A percentile compares a stretch with the other conserved stretches of the same genome.
phyloP scores from a whole-genome alignment of 1,140 invertebrate genomes.

The Megalopta genalis region DNA sequence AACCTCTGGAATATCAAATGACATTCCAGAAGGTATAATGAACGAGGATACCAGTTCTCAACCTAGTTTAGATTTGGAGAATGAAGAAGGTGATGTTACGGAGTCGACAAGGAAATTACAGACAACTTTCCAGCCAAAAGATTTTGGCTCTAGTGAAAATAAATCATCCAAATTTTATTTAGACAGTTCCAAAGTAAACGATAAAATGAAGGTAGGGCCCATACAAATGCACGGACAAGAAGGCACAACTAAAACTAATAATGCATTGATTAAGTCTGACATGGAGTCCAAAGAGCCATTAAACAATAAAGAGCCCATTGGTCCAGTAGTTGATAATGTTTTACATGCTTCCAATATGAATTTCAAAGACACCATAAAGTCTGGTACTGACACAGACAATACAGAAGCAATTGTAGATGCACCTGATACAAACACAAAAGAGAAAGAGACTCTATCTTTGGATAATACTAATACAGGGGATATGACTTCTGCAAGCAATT shows the following conservation, averaged over 20 bases:
- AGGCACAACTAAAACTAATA: slow-evolving; percentile 14
- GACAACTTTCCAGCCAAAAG: slow-evolving; percentile 77
- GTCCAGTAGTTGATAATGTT: slow-evolving; percentile 40
- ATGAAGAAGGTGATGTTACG: slow-evolving; percentile 65
- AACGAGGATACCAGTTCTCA: slow-evolving; percentile 78
- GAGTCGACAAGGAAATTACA: slow-evolving; percentile 71
- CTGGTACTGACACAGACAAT: not conserved
- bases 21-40: slow-evolving; percentile 75
- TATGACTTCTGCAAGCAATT: not conserved
- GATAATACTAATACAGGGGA: not conserved
- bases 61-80: slow-evolving; percentile 74
- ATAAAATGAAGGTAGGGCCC: slow-evolving; percentile 25
- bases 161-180: slow-evolving; percentile 53
- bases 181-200: slow-evolving; percentile 49
- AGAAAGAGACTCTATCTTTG: not conserved
- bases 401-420: not conserved
- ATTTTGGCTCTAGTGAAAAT: slow-evolving; percentile 65
- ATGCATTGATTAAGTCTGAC: slow-evolving; percentile 19
- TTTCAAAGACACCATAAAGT: slow-evolving; percentile 14
- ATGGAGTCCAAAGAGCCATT: slow-evolving; percentile 12
- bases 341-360: slow-evolving; percentile 27
- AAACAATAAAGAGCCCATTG: slow-evolving; percentile 3
- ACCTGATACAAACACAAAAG: not conserved
- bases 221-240: slow-evolving; percentile 14
- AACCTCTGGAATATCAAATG: slow-evolving; percentile 57